phyloP scores from a whole-genome alignment of 2,113 vertebrate species.

The Syngnathus typhle region DNA sequence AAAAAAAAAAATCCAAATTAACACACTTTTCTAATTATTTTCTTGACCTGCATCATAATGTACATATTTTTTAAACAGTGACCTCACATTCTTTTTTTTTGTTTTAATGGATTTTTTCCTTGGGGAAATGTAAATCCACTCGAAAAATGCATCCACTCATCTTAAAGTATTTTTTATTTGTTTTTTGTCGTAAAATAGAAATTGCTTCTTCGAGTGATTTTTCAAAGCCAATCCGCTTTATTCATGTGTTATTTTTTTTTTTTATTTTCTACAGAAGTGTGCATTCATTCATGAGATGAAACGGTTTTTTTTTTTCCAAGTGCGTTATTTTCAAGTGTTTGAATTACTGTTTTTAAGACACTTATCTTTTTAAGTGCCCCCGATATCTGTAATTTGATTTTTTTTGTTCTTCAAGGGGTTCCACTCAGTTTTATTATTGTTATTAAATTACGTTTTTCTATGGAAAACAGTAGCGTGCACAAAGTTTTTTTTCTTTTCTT shows the following conservation, averaged over 20 bases:
- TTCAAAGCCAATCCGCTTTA: not conserved
- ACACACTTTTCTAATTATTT: not conserved
- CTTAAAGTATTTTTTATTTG: too few relatives aligned
- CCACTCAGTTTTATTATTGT: not conserved
- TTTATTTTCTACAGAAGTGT: not conserved
- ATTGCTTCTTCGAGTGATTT: not conserved
- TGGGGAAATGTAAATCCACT: too few relatives aligned
- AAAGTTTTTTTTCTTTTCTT: conserved; percentile 1
- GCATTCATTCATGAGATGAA: not conserved
- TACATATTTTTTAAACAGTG: not conserved
- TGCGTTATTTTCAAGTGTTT: conserved; percentile 1
- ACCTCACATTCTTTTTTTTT: not conserved
- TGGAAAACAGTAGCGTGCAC: not conserved
- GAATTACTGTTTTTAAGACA: not conserved
- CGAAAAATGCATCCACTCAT: too few relatives aligned
- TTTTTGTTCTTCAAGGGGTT: too few relatives aligned
- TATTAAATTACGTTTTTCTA: not conserved
- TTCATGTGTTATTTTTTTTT: not conserved
- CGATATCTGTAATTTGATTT: too few relatives aligned
- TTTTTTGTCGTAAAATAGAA: too few relatives aligned
- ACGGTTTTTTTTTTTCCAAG: not conserved
- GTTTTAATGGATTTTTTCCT: too few relatives aligned
- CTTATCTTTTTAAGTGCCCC: not conserved
- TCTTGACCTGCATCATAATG: not conserved
- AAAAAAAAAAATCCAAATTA: too few relatives aligned